Base-by-base conservation (phyloP, 2,888 invertebrate genomes). In the Chrysolina haemoptera region DNA sequence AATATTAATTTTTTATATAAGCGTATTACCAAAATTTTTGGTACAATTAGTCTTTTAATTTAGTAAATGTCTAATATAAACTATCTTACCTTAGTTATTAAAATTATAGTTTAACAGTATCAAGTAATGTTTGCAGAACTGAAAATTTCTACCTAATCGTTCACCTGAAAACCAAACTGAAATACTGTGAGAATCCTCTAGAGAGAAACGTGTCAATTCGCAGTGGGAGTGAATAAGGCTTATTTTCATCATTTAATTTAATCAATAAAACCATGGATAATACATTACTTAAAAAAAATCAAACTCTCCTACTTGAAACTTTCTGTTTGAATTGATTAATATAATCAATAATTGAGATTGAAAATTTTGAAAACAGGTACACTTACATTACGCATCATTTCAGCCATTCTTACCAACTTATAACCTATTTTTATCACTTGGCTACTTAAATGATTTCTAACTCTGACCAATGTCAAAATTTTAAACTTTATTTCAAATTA, bases 1-100 rank as follows among this genome's bases (percentile, higher is more conserved):
- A 76, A 68, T 78, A 81, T 78, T 76, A 76, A 76, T 77, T 77
- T 81, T 80, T 75, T 79, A 79, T 80, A 71, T 82, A 83, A 83
- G 83, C 83, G 83, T 83, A 82, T 77, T 82, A 82, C 83, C 83
- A 82, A 83, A 79, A 70, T 80, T 78, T 80, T 81, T 81, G 82
- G 82, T 82, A 82, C 77, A 81, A 80, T 82, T 82, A 82, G 81
- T 81, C 82, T 82, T 81, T 81, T 80, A 80, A 76, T 80, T 79
- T 81, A 79, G 75, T 76, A 74, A 74, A 74, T 73, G 53, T 72
- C 71, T 70, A 72, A 70, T 75, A 59, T 70, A 68, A 66, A 27
- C 68, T 77, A 77, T 70, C 75, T 71, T 73, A 74, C 14, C 46
- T 65, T 59, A 69, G 48, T 55, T 62, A 73, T 73, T 69, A 65